phyloP scores from a whole-genome alignment of 2,113 vertebrate genomes.

The Corythoichthys intestinalis region DNA sequence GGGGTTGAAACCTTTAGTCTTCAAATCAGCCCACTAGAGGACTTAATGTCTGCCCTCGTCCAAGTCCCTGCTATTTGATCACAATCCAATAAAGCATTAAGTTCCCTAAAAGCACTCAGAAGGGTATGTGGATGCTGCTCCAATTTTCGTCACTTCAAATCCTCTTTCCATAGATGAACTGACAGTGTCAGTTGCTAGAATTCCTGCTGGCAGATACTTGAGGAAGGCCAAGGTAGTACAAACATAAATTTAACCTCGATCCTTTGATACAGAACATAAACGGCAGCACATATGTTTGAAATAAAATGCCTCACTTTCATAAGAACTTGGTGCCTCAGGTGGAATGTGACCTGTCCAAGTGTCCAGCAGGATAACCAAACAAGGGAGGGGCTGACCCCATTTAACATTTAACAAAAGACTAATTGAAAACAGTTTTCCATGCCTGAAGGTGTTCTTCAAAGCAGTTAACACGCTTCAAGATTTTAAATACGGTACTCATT shows the following conservation, averaged over 20 bases:
- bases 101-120: slow-evolving; percentile 56
- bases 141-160: slow-evolving; percentile 30
- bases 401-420: slow-evolving; percentile 5
- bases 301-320: slow-evolving; percentile 46
- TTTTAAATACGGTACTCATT: slow-evolving; percentile 35
- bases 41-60: slow-evolving; percentile 45
- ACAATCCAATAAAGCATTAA: slow-evolving; percentile 65
- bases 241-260: slow-evolving; percentile 7
- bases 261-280: slow-evolving; percentile 13
- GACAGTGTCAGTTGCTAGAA: neutral
- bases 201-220: slow-evolving; percentile 5
- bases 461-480: slow-evolving; percentile 39
- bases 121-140: slow-evolving; percentile 27
- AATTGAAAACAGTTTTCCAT: slow-evolving; percentile 56
- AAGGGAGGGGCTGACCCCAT: slow-evolving; percentile 35
- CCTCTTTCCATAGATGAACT: slow-evolving; percentile 6
- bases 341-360: slow-evolving; percentile 68
- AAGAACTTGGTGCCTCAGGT: slow-evolving; percentile 39
- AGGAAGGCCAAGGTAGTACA: slow-evolving; percentile 14
- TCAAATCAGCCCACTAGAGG: slow-evolving; percentile 32
- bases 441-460: slow-evolving; percentile 48
- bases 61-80: slow-evolving; percentile 53
- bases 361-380: slow-evolving; percentile 55
- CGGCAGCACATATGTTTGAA: slow-evolving; percentile 55
- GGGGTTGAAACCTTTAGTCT: slow-evolving; percentile 39